Evolutionary conservation across 2,113 vertebrate species (phyloP).

Genomic region (Tetrax tetrax): DNA sequence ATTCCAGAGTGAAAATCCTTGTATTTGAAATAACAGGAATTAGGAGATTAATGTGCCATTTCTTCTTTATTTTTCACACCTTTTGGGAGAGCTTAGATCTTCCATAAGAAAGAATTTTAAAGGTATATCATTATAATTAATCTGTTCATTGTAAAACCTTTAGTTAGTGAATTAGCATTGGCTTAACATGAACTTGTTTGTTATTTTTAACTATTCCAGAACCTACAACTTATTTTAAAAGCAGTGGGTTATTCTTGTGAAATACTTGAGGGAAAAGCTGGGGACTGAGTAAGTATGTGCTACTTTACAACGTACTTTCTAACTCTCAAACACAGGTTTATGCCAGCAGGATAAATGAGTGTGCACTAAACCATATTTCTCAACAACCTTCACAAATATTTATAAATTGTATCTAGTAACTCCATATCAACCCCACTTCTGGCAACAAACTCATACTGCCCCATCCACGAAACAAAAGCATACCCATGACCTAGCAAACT

Average conservation of each 20-base stretch:
- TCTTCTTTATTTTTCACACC: neutral
- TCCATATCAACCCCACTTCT: neutral
- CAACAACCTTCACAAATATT: neutral
- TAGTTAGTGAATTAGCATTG: neutral
- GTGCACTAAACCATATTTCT: neutral
- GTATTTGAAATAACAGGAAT: neutral
- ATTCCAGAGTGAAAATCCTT: neutral
- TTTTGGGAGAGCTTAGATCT: neutral
- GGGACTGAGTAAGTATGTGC: neutral
- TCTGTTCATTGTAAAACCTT: neutral
- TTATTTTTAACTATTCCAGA: neutral
- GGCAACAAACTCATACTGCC: neutral
- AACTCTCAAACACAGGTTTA: neutral
- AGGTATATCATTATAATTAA: neutral
- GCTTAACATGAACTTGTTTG: neutral
- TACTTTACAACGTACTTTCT: neutral
- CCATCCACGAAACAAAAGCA: neutral
- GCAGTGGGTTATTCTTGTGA: neutral
- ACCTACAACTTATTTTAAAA: neutral
- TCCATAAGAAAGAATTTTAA: neutral
- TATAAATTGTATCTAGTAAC: neutral
- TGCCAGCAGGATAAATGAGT: neutral
- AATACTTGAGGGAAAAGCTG: neutral
- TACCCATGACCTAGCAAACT: neutral
- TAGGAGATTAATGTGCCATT: neutral